Conservation (phyloP, 2,888 invertebrate species). For the Diaprepes abbreviatus region DNA sequence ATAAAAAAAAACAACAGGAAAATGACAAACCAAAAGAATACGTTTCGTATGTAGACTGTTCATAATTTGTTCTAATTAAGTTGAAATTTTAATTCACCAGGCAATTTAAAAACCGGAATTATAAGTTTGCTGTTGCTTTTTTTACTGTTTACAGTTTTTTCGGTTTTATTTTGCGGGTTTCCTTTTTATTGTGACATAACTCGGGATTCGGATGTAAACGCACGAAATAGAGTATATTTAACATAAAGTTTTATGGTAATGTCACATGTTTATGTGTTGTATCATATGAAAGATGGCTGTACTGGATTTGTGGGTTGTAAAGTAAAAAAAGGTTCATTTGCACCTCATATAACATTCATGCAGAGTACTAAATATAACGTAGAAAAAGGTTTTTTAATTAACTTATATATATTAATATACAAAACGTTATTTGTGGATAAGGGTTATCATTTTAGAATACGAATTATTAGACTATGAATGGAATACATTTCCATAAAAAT, state of each 20-base stretch:
- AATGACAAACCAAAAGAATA: no score
- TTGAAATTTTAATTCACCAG: not conserved
- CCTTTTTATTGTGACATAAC: constrained; percentile 21
- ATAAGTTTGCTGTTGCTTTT: not conserved
- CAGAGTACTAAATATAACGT: no score
- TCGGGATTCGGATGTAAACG: constrained; percentile 10
- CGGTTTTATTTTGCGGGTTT: not conserved
- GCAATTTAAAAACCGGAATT: not conserved
- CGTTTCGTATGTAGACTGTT: no score
- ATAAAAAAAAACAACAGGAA: no score
- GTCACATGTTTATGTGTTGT: not conserved
- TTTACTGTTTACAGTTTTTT: not conserved
- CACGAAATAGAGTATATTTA: constrained; percentile 4
- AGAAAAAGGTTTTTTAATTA: no score
- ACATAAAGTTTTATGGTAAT: constrained; percentile 11
- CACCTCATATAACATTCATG: no score
- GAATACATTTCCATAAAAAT: no score
- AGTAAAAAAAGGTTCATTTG: constrained; percentile 2
- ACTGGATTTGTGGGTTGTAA: not conserved
- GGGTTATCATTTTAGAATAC: no score
- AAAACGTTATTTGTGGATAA: no score
- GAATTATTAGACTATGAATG: no score
- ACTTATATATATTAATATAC: no score
- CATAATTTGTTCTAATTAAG: not conserved
- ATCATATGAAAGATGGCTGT: not conserved